phyloP scores from a whole-genome alignment of 2,797 vertebrate genomes.

The Eulemur mongoz region DNA sequence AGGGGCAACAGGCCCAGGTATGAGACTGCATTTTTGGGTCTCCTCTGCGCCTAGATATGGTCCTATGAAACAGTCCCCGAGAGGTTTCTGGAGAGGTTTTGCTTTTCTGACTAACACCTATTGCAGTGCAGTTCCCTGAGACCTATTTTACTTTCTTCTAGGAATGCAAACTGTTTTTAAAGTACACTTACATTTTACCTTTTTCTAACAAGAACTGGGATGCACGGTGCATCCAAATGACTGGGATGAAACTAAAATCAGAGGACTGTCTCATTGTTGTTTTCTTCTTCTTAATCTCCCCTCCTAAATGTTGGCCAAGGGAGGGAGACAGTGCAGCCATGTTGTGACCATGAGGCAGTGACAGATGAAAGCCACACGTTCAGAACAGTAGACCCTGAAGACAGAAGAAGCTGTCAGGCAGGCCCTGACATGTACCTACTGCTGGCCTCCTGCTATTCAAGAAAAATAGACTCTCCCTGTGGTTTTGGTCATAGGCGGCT shows the following conservation, averaged over 20 bases:
- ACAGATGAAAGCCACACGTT: background rate
- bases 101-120: background rate
- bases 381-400: background rate
- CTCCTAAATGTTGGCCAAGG: background rate
- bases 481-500: background rate
- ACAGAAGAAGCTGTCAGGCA: background rate
- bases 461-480: background rate
- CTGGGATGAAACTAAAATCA: background rate
- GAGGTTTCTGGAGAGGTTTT: background rate
- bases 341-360: background rate
- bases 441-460: no score
- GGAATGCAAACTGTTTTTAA: background rate
- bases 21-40: background rate
- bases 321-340: background rate
- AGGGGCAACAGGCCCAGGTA: background rate
- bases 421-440: background rate
- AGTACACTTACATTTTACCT: background rate
- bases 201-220: background rate
- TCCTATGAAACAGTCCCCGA: background rate
- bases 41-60: background rate
- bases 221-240: background rate
- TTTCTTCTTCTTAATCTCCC: background rate
- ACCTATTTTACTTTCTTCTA: background rate
- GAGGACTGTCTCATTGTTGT: background rate
- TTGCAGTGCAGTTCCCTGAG: rapidly evolving